A percentile compares a stretch with the other conserved stretches of the same genome.
Conservation (phyloP, 1,140 invertebrate genomes). For the Drosophila santomea region DNA sequence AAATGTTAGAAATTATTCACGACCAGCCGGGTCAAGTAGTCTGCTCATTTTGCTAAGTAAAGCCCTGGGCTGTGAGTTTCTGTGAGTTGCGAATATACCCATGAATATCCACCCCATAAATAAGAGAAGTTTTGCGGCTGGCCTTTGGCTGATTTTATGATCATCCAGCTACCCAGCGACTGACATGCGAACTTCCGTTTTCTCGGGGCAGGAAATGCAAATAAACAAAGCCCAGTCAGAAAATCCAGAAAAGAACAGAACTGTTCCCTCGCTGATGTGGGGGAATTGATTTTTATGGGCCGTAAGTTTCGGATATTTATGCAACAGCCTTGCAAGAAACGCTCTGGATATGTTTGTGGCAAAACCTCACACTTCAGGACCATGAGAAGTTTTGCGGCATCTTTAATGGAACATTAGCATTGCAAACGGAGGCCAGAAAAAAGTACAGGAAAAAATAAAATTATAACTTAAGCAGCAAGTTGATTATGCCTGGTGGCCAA, state of each 20-base stretch:
- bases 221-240: conserved; percentile 61
- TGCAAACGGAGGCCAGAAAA: conserved; percentile 29
- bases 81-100: conserved; percentile 1
- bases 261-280: conserved; percentile 34
- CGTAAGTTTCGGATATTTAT: conserved; percentile 81
- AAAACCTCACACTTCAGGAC: conserved; percentile 17
- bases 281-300: conserved; percentile 81
- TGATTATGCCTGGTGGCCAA: conserved; percentile 69
- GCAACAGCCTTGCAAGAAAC: conserved; percentile 53
- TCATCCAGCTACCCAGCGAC: conserved; percentile 38
- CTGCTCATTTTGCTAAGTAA: conserved; percentile 40
- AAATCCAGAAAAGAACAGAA: neutral
- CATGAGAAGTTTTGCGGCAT: conserved; percentile 33
- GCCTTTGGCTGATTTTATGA: conserved; percentile 60
- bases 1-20: conserved; percentile 33
- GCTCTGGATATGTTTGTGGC: conserved; percentile 57
- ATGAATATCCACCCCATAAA: conserved; percentile 31
- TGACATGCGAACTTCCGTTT: conserved; percentile 76
- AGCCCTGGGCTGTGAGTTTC: conserved; percentile 17
- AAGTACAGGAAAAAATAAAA: conserved; percentile 7
- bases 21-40: conserved; percentile 18
- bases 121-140: conserved; percentile 48
- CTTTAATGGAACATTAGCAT: conserved; percentile 54
- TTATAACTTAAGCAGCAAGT: conserved; percentile 50
- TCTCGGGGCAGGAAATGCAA: conserved; percentile 73